phyloP scores from a whole-genome alignment of 2,797 vertebrate genomes.

The Sandelia bainsii region DNA sequence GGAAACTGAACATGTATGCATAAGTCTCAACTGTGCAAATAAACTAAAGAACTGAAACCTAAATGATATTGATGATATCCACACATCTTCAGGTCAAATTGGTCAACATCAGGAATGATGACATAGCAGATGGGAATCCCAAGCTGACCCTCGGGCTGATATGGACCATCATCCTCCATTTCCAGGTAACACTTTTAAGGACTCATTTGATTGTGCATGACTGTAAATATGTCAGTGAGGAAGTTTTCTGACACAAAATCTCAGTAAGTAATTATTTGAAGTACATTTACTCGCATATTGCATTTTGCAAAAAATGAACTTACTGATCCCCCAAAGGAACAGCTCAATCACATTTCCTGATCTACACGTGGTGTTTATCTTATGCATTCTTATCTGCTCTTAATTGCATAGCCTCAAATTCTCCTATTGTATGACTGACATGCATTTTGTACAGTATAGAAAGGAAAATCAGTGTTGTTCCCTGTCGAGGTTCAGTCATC shows the following conservation, averaged over 20 bases:
- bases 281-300: neutral
- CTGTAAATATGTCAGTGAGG: neutral
- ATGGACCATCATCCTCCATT: conserved; percentile 99
- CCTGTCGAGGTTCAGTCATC: conserved; percentile 19
- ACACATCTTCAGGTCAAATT: conserved; percentile 89
- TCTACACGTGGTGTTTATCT: conserved; percentile 17
- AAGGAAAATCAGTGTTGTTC: conserved; percentile 18
- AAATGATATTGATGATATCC: neutral
- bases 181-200: conserved; percentile 87
- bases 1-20: neutral
- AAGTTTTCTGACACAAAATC: neutral
- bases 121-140: conserved; percentile 96
- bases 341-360: conserved; percentile 20
- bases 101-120: conserved; percentile 97
- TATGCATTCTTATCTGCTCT: neutral
- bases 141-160: conserved; percentile 97
- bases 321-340: neutral
- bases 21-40: neutral
- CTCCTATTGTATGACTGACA: neutral
- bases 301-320: neutral
- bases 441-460: conserved; percentile 10
- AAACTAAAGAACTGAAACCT: neutral
- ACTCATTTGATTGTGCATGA: neutral
- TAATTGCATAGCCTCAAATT: neutral
- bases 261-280: conserved; percentile 7